Conservation (phyloP, 2,888 invertebrate species). For the Caradrina clavipalpis region DNA sequence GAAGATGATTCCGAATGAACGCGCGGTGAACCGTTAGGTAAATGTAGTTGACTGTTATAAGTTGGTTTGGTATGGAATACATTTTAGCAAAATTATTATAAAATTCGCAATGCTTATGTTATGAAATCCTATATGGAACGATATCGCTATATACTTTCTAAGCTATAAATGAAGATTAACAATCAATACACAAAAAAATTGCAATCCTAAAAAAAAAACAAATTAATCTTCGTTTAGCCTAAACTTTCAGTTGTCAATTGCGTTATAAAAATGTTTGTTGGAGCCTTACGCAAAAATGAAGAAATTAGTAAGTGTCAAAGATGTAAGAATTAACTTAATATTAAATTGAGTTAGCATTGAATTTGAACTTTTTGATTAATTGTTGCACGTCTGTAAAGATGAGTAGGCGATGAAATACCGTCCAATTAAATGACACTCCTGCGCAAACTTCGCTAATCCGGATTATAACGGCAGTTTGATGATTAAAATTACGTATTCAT, state of each 20-base stretch:
- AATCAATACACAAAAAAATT: background rate
- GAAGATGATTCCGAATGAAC: conserved; percentile 42
- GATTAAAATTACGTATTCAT: conserved; percentile 42
- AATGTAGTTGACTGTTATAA: background rate
- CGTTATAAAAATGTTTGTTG: background rate
- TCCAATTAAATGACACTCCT: conserved; percentile 64
- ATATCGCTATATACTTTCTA: background rate
- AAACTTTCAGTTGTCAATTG: conserved; percentile 17
- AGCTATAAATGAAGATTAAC: background rate
- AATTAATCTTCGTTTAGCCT: conserved; percentile 6
- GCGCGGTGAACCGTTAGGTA: conserved; percentile 17
- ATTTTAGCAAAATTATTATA: too few relatives aligned
- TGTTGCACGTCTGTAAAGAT: conserved; percentile 40
- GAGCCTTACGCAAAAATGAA: background rate
- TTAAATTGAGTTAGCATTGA: conserved; percentile 30
- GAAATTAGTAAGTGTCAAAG: conserved; percentile 29
- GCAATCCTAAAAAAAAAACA: background rate
- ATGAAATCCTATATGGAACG: background rate
- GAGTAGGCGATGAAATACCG: conserved; percentile 70
- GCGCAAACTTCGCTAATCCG: conserved; percentile 67
- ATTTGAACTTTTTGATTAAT: conserved; percentile 54
- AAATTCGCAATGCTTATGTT: too few relatives aligned
- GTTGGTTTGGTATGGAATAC: background rate
- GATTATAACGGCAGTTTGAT: conserved; percentile 53
- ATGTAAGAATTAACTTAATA: conserved; percentile 19